Evolutionary conservation across 1,140 invertebrate species (phyloP), one percentile per base, ranked within the genome.

Genomic region (Drosophila subobscura): DNA sequence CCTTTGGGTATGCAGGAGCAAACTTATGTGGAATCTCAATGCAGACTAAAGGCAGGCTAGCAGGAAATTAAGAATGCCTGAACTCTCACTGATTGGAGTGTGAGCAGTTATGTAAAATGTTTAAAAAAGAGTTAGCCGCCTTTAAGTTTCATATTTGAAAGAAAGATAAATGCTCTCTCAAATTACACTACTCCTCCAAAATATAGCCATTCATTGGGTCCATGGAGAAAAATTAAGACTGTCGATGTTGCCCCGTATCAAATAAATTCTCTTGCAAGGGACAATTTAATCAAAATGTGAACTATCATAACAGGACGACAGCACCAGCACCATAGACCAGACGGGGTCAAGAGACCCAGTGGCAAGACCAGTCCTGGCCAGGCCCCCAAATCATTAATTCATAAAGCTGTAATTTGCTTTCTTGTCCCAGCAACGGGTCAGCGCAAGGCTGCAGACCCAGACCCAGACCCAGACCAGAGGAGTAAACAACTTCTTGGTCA

Each of bases 371-470:
- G 59, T 59, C 44, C 49, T 46, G 33, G 46, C 33, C 57, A 59
- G 42, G 16, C 51, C 49, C 58, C 23, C 27, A 14, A 75, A 64
- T 84, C 67, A 79, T 75, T 83, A 76, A 84, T 84, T 84, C 66
- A 84, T 57, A 63, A 79, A 57, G 58, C 58, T 60, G 55, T 83
- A 75, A 83, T 84, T 84, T 83, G 58, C 57, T 72, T 78, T 84
- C 29, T 71, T 61, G 56, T 37, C 10, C 33, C 33, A 12, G 33
- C 33, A 37, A 59, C 60, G 58, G 44, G 72, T 20, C 16, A 20
- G 16, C 16, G 41, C 53, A 75, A 55, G 45, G 49, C 57, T 57
- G 52, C 27, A 29, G 29, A n/a, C 8, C 16, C 16, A 20, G 16
- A 20, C 16, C 16, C 53, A 16, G 22, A 20, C 16, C 7, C 25